phyloP scores from a whole-genome alignment of 2,888 invertebrate species.

The Drosophila pseudotalamancana region DNA sequence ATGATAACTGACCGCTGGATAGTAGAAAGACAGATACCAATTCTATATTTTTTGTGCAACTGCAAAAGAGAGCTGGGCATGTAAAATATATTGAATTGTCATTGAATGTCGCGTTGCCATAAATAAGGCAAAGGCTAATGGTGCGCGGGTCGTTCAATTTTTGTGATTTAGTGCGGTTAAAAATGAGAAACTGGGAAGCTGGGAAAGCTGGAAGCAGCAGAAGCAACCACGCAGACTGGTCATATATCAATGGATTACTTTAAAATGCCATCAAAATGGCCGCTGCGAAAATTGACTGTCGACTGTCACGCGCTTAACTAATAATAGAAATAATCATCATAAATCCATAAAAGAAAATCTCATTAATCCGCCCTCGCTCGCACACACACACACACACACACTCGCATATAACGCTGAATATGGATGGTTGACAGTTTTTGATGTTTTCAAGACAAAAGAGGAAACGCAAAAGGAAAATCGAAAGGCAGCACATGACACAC shows the following conservation, averaged over 20 bases:
- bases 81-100: constrained; percentile 75
- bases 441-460: constrained; percentile 42
- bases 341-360: constrained; percentile 78
- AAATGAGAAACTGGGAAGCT: constrained; percentile 26
- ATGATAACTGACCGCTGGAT: constrained; percentile 46
- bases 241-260: constrained; percentile 75
- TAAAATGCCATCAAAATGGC: constrained; percentile 54
- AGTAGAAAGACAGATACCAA: constrained; percentile 30
- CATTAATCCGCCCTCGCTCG: constrained; percentile 58
- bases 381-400: constrained; percentile 11
- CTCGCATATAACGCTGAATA: neutral
- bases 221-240: constrained; percentile 31
- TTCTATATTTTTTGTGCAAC: neutral
- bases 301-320: constrained; percentile 65
- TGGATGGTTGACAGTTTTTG: constrained; percentile 53
- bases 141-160: constrained; percentile 70
- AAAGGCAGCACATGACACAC: constrained; percentile 49
- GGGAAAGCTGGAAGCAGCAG: neutral
- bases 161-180: constrained; percentile 69
- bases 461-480: constrained; percentile 33
- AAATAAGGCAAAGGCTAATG: constrained; percentile 71
- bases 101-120: constrained; percentile 72
- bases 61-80: constrained; percentile 12
- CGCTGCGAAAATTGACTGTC: constrained; percentile 20
- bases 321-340: constrained; percentile 74